phyloP scores from a whole-genome alignment of 2,888 invertebrate species.

The Anorthoa munda region DNA sequence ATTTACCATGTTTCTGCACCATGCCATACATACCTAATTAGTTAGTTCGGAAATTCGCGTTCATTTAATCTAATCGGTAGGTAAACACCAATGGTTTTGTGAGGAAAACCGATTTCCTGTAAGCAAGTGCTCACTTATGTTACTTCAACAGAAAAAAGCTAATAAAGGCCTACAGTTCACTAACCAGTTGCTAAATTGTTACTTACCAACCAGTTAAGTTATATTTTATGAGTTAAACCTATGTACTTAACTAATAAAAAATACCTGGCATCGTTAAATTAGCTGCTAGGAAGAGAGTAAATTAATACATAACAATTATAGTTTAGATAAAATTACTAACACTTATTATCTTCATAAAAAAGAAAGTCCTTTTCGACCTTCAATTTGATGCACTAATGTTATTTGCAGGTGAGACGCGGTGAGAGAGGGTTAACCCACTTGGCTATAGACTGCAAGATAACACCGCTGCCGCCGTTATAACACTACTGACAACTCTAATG shows the following conservation, averaged over 20 bases:
- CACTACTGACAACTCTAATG: not conserved
- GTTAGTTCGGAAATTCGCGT: not conserved
- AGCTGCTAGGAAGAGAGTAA: not conserved
- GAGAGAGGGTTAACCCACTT: conserved; percentile 33
- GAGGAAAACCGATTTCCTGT: conserved; percentile 24
- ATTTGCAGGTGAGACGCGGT: conserved; percentile 43
- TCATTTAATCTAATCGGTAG: conserved; percentile 19
- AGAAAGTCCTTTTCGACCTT: conserved; percentile 63
- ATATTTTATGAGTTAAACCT: not conserved
- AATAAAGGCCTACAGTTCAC: not conserved
- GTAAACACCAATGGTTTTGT: conserved; percentile 11
- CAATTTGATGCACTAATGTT: conserved; percentile 30
- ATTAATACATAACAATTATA: not conserved
- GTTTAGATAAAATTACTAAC: not conserved
- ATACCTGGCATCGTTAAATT: not conserved
- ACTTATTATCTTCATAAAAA: conserved; percentile 9
- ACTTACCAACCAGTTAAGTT: not conserved
- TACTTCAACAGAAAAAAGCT: not conserved
- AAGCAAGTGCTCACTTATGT: not conserved
- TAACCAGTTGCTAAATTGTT: conserved; percentile 1
- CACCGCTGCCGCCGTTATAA: conserved; percentile 10
- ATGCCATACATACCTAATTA: conserved; percentile 1
- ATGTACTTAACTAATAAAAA: not conserved
- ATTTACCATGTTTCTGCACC: conserved; percentile 10
- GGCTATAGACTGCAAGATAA: conserved; percentile 11